Evolutionary conservation across 2,888 invertebrate species (phyloP).

Genomic region (Azorinus chamasolen): DNA sequence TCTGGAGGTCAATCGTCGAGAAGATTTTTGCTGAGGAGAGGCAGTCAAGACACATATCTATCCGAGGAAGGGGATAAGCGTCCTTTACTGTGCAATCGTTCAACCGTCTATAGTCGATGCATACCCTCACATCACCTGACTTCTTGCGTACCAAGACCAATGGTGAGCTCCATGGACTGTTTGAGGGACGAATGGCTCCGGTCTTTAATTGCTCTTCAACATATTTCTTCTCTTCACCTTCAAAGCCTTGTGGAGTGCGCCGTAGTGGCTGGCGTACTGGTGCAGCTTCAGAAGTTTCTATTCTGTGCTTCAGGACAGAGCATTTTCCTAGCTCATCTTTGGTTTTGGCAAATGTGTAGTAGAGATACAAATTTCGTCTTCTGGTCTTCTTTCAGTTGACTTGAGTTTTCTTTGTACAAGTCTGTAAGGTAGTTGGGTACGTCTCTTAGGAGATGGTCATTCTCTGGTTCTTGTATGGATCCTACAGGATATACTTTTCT

Average conservation of each 20-base stretch:
- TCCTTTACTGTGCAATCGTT: too few species aligned
- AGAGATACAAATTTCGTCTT: too few species aligned
- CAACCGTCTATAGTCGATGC: conserved; percentile 21
- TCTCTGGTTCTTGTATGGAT: too few species aligned
- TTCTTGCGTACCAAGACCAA: conserved; percentile 32
- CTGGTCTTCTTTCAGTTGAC: too few species aligned
- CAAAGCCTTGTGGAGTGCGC: conserved; percentile 10
- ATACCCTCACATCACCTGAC: conserved; percentile 31
- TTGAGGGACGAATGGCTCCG: conserved; percentile 19
- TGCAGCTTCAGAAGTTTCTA: conserved; percentile 21
- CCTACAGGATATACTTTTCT: too few species aligned
- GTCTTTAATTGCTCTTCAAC: conserved; percentile 21
- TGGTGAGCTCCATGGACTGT: conserved; percentile 25
- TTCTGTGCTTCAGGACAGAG: conserved; percentile 20
- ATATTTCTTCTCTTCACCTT: conserved; percentile 33
- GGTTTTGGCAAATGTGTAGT: too few species aligned
- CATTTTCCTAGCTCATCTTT: conserved; percentile 34
- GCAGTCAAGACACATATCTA: conserved; percentile 39
- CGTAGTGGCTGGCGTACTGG: conserved; percentile 27
- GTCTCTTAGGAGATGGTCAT: too few species aligned
- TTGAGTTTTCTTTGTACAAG: too few species aligned
- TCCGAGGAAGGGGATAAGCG: conserved; percentile 27
- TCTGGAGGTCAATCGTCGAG: conserved; percentile 32
- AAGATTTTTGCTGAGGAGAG: conserved; percentile 19
- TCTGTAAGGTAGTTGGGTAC: too few species aligned